phyloP scores from a whole-genome alignment of 2,888 invertebrate species.

The Axea sp. region DNA sequence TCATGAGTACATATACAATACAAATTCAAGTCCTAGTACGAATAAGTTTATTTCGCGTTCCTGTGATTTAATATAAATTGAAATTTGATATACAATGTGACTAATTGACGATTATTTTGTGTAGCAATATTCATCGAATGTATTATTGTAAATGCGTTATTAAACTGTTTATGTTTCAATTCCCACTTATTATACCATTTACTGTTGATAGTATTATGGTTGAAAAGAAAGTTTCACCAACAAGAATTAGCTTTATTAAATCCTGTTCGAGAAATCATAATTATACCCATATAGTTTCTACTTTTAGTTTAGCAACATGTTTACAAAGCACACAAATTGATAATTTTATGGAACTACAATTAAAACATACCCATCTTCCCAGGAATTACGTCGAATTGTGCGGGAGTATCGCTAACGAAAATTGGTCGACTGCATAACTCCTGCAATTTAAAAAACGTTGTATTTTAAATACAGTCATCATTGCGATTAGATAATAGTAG shows the following conservation, averaged over 20 bases:
- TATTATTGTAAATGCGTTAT: not conserved
- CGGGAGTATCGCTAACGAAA: slow-evolving; percentile 88
- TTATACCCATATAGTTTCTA: not conserved
- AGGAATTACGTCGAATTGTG: slow-evolving; percentile 90
- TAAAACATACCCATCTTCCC: slow-evolving; percentile 92
- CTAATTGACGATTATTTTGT: not conserved
- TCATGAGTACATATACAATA: slow-evolving; percentile 38
- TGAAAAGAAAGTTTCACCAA: slow-evolving; percentile 29
- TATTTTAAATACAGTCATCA: too few species aligned
- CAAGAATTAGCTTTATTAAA: slow-evolving; percentile 1
- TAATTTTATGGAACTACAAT: too few species aligned
- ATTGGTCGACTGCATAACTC: slow-evolving; percentile 88
- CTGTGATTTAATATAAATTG: too few species aligned
- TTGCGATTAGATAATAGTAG: too few species aligned
- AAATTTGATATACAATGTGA: not conserved
- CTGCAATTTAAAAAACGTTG: slow-evolving; percentile 82
- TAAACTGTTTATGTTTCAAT: slow-evolving; percentile 28
- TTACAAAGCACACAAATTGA: too few species aligned
- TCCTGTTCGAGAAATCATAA: not conserved
- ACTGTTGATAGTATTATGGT: not conserved
- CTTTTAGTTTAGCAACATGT: slow-evolving; percentile 7
- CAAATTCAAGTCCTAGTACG: slow-evolving; percentile 39
- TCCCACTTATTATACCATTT: slow-evolving; percentile 3
- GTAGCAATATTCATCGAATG: not conserved
- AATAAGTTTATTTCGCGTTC: too few species aligned